Evolutionary conservation across 2,888 invertebrate species (phyloP).

Genomic region (Dasysyrphus tricinctus): DNA sequence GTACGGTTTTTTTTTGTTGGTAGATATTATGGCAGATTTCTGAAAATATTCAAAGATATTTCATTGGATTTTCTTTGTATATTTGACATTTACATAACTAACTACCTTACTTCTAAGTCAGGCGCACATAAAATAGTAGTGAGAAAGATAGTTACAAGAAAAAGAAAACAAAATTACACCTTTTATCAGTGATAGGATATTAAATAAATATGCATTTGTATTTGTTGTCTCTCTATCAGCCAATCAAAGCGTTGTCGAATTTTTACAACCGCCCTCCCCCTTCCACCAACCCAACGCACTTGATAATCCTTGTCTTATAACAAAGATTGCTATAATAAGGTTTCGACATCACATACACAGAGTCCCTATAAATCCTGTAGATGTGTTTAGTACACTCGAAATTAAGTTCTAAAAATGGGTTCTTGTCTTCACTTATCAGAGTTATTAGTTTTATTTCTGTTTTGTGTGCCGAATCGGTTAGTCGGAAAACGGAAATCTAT

Average conservation of each 20-base stretch:
- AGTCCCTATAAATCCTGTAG: background rate
- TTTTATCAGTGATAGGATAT: slow-evolving; percentile 56
- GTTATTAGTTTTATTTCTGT: background rate
- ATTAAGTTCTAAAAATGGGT: background rate
- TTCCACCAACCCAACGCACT: background rate
- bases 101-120: background rate
- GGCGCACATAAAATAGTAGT: background rate
- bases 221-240: slow-evolving; percentile 35
- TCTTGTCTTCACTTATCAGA: background rate
- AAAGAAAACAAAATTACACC: slow-evolving; percentile 29
- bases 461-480: no score
- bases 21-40: no score
- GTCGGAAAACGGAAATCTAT: no score
- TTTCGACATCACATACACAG: background rate
- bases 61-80: no score
- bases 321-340: background rate
- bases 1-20: no score
- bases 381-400: background rate
- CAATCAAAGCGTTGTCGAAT: slow-evolving; percentile 53
- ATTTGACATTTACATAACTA: no score
- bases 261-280: background rate
- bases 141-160: background rate
- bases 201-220: slow-evolving; percentile 46
- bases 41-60: no score
- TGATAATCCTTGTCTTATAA: background rate